A percentile compares a stretch with the other conserved stretches of the same genome.
phyloP scores from a whole-genome alignment of 2,888 invertebrate species.

The Meiosimyza decipiens region DNA sequence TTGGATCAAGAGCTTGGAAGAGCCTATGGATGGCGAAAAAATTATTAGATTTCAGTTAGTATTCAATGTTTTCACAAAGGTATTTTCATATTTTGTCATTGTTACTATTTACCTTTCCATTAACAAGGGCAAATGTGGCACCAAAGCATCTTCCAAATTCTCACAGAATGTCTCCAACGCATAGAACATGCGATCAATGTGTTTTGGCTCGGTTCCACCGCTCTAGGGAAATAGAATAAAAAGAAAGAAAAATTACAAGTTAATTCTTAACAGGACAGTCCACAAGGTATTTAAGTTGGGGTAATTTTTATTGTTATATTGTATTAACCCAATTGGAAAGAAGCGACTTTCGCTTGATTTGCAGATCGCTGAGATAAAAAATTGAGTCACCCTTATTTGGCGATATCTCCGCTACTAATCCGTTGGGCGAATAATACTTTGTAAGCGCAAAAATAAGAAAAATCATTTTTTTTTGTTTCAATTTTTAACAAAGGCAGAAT shows the following conservation, averaged over 20 bases:
- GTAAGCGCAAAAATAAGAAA: slow-evolving; percentile 36
- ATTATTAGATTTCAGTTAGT: not conserved
- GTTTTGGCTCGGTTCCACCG: slow-evolving; percentile 72
- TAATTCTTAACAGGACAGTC: slow-evolving; percentile 27
- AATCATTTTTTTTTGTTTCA: slow-evolving; percentile 17
- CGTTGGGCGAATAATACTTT: slow-evolving; percentile 33
- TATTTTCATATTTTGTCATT: not conserved
- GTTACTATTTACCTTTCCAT: slow-evolving; percentile 71
- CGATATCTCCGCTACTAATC: slow-evolving; percentile 40
- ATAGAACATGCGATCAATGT: slow-evolving; percentile 80
- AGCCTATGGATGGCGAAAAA: slow-evolving; percentile 60
- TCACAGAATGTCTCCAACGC: slow-evolving; percentile 84
- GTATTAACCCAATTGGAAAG: slow-evolving; percentile 59
- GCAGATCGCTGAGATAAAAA: slow-evolving; percentile 60
- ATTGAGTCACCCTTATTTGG: slow-evolving; percentile 57
- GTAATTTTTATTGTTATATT: slow-evolving; percentile 38
- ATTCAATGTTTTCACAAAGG: not conserved
- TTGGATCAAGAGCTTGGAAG: slow-evolving; percentile 71
- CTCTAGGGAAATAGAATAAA: slow-evolving; percentile 52
- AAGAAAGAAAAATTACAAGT: slow-evolving; percentile 31
- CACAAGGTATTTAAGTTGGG: not conserved
- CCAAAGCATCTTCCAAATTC: slow-evolving; percentile 77
- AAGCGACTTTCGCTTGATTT: slow-evolving; percentile 62
- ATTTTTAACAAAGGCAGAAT: slow-evolving; percentile 31
- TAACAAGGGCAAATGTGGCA: slow-evolving; percentile 77